These are phyloP conservation scores for Lasioglossum lativentre DNA, from an alignment of 2,888 invertebrate genomes.

Conservation along the genomic window DNA sequence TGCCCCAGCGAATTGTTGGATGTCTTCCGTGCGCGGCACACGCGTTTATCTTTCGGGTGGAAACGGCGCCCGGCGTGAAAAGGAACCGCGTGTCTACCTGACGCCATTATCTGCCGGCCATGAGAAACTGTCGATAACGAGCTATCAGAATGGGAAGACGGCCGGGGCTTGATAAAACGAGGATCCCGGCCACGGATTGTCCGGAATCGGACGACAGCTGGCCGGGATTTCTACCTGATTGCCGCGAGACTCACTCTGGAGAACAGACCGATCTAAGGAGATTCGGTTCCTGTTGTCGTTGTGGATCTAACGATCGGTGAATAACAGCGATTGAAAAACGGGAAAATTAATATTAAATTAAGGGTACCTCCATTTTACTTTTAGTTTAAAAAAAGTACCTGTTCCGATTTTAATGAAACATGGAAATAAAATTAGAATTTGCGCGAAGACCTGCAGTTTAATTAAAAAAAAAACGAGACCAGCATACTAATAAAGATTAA, in stretches of 20 bases:
- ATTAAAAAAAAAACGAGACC: background rate
- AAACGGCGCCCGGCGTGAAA: slow-evolving; percentile 55
- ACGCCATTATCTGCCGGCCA: slow-evolving; percentile 58
- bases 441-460: background rate
- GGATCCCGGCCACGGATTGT: slow-evolving; percentile 32
- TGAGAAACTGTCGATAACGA: slow-evolving; percentile 68
- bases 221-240: slow-evolving; percentile 36
- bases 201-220: slow-evolving; percentile 52
- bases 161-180: slow-evolving; percentile 29
- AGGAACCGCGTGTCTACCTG: slow-evolving; percentile 51
- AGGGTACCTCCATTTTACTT: background rate
- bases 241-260: slow-evolving; percentile 19
- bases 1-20: slow-evolving; percentile 75
- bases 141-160: slow-evolving; percentile 64
- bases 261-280: background rate
- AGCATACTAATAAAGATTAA: background rate
- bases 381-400: no score
- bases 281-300: background rate
- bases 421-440: background rate
- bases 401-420: background rate
- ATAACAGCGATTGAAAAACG: background rate
- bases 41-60: slow-evolving; percentile 71
- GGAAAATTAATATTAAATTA: background rate
- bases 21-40: slow-evolving; percentile 50
- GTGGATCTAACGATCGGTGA: background rate